A percentile compares a stretch with the other conserved stretches of the same genome.
Conservation (phyloP, 2,113 vertebrate species). For the Bagarius yarrelli region DNA sequence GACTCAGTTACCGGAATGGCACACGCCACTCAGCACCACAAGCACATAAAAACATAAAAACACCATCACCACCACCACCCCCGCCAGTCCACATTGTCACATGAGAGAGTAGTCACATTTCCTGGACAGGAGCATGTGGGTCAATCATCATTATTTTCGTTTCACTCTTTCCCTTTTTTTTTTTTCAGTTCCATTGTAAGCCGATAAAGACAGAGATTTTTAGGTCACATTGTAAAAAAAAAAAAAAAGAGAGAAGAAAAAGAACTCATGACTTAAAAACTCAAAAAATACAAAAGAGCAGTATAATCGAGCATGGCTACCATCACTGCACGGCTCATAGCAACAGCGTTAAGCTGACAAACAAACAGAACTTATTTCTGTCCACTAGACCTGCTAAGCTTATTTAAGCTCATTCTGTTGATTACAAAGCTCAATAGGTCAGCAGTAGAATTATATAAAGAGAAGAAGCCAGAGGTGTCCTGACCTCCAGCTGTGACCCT, state of each 20-base stretch:
- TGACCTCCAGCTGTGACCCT: conserved; percentile 46
- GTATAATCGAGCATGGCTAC: conserved; percentile 6
- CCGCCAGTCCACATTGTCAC: conserved; percentile 4
- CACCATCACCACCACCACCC: background rate
- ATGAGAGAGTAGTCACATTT: conserved; percentile 21
- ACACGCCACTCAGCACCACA: conserved; percentile 13
- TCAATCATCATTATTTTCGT: conserved; percentile 7
- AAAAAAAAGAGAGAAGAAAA: background rate
- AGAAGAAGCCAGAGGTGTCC: background rate
- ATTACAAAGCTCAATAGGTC: conserved; percentile 4
- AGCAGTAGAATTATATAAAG: conserved; percentile 16
- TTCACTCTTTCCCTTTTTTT: background rate
- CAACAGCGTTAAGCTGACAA: conserved; percentile 1
- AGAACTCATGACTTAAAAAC: conserved; percentile 54
- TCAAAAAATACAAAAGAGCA: background rate
- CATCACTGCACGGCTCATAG: background rate
- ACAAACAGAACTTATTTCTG: conserved; percentile 5
- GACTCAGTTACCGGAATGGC: conserved; percentile 13
- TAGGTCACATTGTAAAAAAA: conserved; percentile 53
- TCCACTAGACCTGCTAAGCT: background rate
- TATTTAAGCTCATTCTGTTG: background rate
- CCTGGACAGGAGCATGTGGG: background rate
- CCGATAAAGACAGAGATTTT: conserved; percentile 61
- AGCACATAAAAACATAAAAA: background rate
- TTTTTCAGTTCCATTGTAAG: conserved; percentile 37